A percentile compares a stretch with the other conserved stretches of the same genome.
Conservation (phyloP, 2,888 invertebrate species). For the Hoplodrina blanda region DNA sequence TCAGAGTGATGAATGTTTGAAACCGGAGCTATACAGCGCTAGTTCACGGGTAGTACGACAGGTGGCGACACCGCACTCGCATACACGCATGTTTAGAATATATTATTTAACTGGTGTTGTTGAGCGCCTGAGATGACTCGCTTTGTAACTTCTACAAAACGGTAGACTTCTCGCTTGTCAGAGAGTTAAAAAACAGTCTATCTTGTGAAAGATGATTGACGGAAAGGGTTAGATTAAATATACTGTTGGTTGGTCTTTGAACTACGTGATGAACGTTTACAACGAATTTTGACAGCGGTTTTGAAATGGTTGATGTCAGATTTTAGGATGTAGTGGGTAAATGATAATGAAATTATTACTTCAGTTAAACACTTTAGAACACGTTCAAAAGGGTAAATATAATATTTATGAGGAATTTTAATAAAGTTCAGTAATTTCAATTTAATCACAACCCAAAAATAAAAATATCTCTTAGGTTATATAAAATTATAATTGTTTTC, state of each 20-base stretch:
- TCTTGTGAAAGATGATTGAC: background rate
- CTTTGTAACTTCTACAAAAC: slow-evolving; percentile 37
- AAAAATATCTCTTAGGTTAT: too few relatives aligned
- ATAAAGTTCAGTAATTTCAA: too few relatives aligned
- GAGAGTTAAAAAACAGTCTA: background rate
- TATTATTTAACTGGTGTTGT: slow-evolving; percentile 31
- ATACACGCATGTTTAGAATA: slow-evolving; percentile 49
- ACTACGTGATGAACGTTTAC: background rate
- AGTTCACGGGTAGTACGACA: slow-evolving; percentile 46
- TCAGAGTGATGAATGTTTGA: slow-evolving; percentile 56
- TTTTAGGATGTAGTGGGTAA: background rate
- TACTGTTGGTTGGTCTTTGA: background rate
- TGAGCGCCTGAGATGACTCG: slow-evolving; percentile 11
- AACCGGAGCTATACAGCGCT: slow-evolving; percentile 45
- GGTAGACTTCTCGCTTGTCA: background rate
- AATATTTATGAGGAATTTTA: too few relatives aligned
- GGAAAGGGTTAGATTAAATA: background rate
- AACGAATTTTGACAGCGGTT: background rate
- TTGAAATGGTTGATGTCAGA: background rate
- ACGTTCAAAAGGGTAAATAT: background rate
- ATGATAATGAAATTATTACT: background rate
- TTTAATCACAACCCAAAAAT: too few relatives aligned
- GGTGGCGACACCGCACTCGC: slow-evolving; percentile 51
- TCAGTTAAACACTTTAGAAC: background rate
- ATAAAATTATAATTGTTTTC: too few relatives aligned